Conservation (phyloP, 2,888 invertebrate species). For the Sphaerophoria rueppellii region DNA sequence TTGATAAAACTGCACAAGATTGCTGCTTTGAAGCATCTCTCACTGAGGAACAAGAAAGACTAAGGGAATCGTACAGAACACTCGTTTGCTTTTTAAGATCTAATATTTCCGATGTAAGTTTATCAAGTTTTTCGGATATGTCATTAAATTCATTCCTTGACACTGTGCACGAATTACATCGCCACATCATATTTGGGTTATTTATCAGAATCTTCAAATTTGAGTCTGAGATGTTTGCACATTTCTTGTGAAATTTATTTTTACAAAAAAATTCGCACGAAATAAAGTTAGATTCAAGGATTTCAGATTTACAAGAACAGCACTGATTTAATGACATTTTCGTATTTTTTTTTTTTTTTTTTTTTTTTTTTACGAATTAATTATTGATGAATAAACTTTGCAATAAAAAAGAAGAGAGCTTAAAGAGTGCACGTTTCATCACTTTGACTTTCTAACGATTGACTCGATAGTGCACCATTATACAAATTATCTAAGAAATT, state of each 20-base stretch:
- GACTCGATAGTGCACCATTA: background rate
- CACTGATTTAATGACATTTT: slow-evolving; percentile 8
- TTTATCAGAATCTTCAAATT: background rate
- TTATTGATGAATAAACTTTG: background rate
- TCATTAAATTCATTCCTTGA: background rate
- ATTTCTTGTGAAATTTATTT: background rate
- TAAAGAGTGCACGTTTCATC: slow-evolving; percentile 1
- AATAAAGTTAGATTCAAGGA: slow-evolving; percentile 2
- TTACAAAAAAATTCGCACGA: background rate
- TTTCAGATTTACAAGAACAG: background rate
- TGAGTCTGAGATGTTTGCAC: background rate
- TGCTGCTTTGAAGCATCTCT: background rate
- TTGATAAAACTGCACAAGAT: background rate
- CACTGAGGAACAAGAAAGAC: background rate
- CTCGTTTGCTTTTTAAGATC: background rate
- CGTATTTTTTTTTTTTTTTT: too few relatives aligned
- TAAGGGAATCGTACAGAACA: background rate
- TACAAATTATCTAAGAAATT: background rate
- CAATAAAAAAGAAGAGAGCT: background rate
- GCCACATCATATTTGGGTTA: slow-evolving; percentile 2
- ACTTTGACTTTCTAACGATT: background rate
- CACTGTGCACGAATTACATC: background rate
- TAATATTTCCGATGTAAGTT: background rate
- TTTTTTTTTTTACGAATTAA: too few relatives aligned
- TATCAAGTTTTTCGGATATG: background rate